Base-by-base conservation (phyloP, 2,888 invertebrate genomes). In the Lithophane ornitopus region DNA sequence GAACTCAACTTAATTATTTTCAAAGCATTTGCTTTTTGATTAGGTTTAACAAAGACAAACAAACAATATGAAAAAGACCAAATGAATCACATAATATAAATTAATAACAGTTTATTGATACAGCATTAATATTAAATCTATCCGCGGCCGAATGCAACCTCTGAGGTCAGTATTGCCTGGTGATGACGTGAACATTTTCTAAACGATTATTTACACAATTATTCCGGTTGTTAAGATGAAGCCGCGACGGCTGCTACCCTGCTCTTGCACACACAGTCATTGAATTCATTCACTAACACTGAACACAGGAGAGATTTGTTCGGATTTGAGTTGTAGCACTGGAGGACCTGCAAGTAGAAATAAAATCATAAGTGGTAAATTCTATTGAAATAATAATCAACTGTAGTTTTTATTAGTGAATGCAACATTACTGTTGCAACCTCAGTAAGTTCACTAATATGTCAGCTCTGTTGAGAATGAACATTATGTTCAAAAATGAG, bases 241-340 rank as follows among this genome's bases (percentile, higher is more conserved):
- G 95, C 94, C 0, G 95, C 90, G 52, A 96, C 92, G 0, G 96
- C 95, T 19, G 95, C 93, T 62, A 96, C 90, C 85, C 96, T 92
- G 90, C 96, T 96, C 91, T 94, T 93, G 93, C 96, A 96, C 67
- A 96, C 96, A 94, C 96, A 96, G 92, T 96, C 95, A 95, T 96
- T 96, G 91, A 96, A 96, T 89, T 96, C 90, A 93, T 94, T 96
- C 89, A 96, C 96, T 93, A 96, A 82, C 92, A 95, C 94, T 89
- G 96, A 96, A 94, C 96, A 96, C 81, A 95, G 79, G 39, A 96
- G 92, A 39, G 96, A 92, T 89, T 94, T 95, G 88, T 94, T 89
- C 7, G 96, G 94, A 83, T 96, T 96, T 76, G 94, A 88, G 90
- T 92, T 94, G 92, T 96, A 96, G 92, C 96, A 96, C 80, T 96